phyloP scores from a whole-genome alignment of 2,113 vertebrate species.

The Pseudorasbora parva region DNA sequence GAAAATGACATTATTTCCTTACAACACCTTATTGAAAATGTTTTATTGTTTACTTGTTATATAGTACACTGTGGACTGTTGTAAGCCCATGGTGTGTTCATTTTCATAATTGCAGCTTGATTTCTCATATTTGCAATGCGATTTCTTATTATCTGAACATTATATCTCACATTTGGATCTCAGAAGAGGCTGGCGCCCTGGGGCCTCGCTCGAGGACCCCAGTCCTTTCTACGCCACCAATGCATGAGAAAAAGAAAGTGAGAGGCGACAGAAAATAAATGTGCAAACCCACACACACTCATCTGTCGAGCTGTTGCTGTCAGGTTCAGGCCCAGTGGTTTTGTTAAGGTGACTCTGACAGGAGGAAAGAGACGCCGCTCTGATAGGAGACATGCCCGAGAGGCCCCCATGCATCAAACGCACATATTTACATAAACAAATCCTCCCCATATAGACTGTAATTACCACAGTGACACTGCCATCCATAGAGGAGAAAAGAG shows the following conservation, averaged over 20 bases:
- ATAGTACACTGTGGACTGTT: neutral
- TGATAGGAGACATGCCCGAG: slow-evolving; percentile 56
- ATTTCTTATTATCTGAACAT: neutral
- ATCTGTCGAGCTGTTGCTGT: slow-evolving; percentile 52
- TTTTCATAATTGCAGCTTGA: neutral
- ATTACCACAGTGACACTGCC: slow-evolving; percentile 66
- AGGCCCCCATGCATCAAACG: slow-evolving; percentile 64
- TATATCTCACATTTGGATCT: neutral
- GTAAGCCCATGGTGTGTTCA: neutral
- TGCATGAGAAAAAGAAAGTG: neutral
- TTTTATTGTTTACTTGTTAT: neutral
- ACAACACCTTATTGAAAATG: neutral
- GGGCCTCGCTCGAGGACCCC: neutral
- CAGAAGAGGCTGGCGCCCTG: neutral
- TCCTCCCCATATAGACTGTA: slow-evolving; percentile 64
- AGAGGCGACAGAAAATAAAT: slow-evolving; percentile 13
- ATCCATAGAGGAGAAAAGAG: slow-evolving; percentile 57
- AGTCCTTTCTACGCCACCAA: slow-evolving; percentile 28
- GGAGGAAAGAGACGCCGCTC: slow-evolving; percentile 53
- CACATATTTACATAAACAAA: slow-evolving; percentile 72
- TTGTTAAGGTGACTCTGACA: slow-evolving; percentile 56
- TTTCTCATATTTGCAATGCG: neutral
- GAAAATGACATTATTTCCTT: neutral
- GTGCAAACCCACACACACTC: slow-evolving; percentile 15
- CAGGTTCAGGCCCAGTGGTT: slow-evolving; percentile 60